Evolutionary conservation across 2,797 vertebrate genomes (phyloP).

Genomic region (Mormyrops boulengeri): DNA sequence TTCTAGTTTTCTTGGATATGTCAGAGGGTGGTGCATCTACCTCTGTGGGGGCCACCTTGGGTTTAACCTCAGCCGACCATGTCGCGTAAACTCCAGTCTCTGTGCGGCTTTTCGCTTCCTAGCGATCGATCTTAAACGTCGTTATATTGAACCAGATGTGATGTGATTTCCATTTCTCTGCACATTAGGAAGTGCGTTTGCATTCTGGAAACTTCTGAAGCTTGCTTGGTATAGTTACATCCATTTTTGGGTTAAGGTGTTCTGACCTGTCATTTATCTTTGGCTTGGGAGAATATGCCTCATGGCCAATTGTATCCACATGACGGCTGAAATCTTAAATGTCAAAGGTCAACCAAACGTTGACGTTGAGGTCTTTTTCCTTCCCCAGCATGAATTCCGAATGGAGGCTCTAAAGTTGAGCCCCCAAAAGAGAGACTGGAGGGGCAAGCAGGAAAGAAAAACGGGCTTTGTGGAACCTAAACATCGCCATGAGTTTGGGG

Average conservation of each 20-base stretch:
- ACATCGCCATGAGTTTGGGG: background rate
- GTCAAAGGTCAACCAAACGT: background rate
- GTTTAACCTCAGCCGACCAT: background rate
- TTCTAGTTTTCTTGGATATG: background rate
- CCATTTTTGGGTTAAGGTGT: background rate
- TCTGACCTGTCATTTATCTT: background rate
- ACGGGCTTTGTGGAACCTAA: background rate
- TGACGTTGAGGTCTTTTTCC: background rate
- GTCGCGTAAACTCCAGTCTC: background rate
- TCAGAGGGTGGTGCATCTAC: background rate
- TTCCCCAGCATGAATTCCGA: background rate
- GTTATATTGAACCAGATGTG: background rate
- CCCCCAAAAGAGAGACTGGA: background rate
- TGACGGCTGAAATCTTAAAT: background rate
- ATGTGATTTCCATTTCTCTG: background rate
- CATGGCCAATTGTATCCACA: background rate
- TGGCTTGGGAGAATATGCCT: background rate
- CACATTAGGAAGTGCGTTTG: too few relatives aligned
- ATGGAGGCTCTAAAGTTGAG: background rate
- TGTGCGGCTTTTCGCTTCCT: background rate
- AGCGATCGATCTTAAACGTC: background rate
- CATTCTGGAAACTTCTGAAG: background rate
- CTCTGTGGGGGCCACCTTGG: background rate
- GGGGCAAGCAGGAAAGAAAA: background rate
- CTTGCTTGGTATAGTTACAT: background rate